Base-by-base conservation (phyloP, 2,797 vertebrate species). In the Coregonus sp. region DNA sequence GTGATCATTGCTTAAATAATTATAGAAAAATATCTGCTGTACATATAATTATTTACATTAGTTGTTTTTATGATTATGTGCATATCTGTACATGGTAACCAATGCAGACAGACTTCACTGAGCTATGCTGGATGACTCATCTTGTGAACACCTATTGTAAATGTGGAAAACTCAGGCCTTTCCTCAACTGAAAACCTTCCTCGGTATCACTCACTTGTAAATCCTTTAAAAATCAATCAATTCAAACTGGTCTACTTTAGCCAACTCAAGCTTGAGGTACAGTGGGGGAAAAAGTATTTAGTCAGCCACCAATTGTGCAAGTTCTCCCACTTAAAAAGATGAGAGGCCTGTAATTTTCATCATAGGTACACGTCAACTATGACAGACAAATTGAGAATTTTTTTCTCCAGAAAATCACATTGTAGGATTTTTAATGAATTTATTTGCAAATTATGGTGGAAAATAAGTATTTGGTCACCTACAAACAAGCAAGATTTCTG, bases 1-100 rank as follows among this genome's bases (percentile, higher is more conserved):
- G 93, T 95, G 92, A 95, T 95, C 90, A 90, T 91, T 85, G 92
- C 93, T 98, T 97, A 98, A 98, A 98, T 97, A 96, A 96, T 94
- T 94, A 95, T 96, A 95, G 93, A 94, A 95, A 96, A 96, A 96
- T 93, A 94, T 97, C 93, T 96, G 94, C 95, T 96, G 94, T 96
- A 96, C 95, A 97, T 93, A 96, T 94, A 94, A 93, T 92, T 97
- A 97, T 97, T 96, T 97, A 98, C 97, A 97, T 92, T 68, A 0
- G 2, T 92, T 92, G 86, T 91, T 87, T 91, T 78, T 77, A 81
- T 75, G 78, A 84, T 84, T 85, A 75, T 79, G 65, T 75, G 65
- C 74, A 68, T 81, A 81, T 76, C 74, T 75, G 70, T 76, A 81
- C 78, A 79, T 84, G 29, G 54, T 72, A 51, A 33, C 40, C 54